Conservation (phyloP, 2,888 invertebrate species). For the Dolichopus griseipennis region DNA sequence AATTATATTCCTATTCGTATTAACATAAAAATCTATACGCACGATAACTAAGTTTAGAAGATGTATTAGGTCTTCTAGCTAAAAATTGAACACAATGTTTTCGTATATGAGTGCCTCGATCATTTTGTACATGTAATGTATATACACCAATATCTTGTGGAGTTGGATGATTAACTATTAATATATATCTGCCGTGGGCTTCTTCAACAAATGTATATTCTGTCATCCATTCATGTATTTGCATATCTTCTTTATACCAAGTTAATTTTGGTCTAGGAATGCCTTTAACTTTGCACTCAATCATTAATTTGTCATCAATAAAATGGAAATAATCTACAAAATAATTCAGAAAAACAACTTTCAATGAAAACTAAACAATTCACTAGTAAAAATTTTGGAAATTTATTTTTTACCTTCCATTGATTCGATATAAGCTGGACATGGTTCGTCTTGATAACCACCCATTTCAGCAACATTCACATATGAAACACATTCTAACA, state of each 20-base stretch:
- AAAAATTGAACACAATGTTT: constrained; percentile 9
- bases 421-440: background rate
- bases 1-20: background rate
- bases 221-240: background rate
- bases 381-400: too few relatives aligned
- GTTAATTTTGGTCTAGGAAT: background rate
- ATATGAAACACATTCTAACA: background rate
- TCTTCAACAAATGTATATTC: background rate
- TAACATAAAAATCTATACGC: background rate
- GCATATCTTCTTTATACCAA: background rate
- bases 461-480: constrained; percentile 7
- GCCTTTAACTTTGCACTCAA: constrained; percentile 2
- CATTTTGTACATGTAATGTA: background rate
- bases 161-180: constrained; percentile 10
- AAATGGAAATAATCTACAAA: constrained; percentile 7
- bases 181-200: background rate
- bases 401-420: background rate
- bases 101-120: background rate
- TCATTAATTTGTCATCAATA: constrained; percentile 9
- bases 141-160: background rate
- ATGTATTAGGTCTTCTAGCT: background rate
- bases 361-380: too few relatives aligned
- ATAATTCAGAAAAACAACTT: too few relatives aligned
- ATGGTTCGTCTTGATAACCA: constrained; percentile 7
- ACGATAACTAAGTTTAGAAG: background rate